A percentile compares a stretch with the other conserved stretches of the same genome.
Evolutionary conservation across 2,888 invertebrate genomes (phyloP).

Genomic region (Acleris cristana): DNA sequence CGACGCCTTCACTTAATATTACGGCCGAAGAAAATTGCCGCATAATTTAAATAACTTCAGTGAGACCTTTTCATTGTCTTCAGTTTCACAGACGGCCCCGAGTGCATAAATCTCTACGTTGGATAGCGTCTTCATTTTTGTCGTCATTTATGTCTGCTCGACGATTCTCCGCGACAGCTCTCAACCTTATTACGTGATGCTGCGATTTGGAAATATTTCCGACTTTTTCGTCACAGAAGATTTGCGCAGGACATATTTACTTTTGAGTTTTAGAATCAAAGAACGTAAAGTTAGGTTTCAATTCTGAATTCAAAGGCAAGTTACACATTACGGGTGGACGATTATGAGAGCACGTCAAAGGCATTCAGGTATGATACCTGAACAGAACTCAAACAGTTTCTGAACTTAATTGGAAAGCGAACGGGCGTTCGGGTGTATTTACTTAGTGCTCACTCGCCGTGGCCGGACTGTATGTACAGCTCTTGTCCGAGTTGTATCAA

Average conservation of each 20-base stretch:
- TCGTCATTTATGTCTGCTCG: slow-evolving; percentile 49
- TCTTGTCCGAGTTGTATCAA: slow-evolving; percentile 70
- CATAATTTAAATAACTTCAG: slow-evolving; percentile 79
- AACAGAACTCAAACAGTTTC: slow-evolving; percentile 67
- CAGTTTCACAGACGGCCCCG: slow-evolving; percentile 57
- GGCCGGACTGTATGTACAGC: slow-evolving; percentile 69
- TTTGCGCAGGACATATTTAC: slow-evolving; percentile 7
- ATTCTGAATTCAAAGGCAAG: slow-evolving; percentile 48
- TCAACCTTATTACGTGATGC: slow-evolving; percentile 46
- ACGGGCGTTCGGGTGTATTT: slow-evolving; percentile 67
- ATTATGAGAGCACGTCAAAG: slow-evolving; percentile 73
- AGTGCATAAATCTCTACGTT: slow-evolving; percentile 68
- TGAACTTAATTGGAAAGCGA: slow-evolving; percentile 76
- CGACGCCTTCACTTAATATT: slow-evolving; percentile 73
- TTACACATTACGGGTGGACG: slow-evolving; percentile 53
- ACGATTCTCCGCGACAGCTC: slow-evolving; percentile 43
- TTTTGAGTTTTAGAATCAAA: slow-evolving; percentile 20
- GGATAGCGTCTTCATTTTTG: slow-evolving; percentile 59
- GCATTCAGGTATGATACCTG: slow-evolving; percentile 67
- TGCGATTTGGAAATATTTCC: slow-evolving; percentile 17
- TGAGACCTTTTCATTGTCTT: slow-evolving; percentile 67
- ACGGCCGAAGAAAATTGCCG: slow-evolving; percentile 77
- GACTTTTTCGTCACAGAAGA: slow-evolving; percentile 14
- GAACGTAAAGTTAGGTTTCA: slow-evolving; percentile 8
- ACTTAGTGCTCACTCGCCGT: slow-evolving; percentile 57